Evolutionary conservation across 2,797 vertebrate genomes (phyloP), one percentile per base, ranked within the genome.

Genomic region (Anolis apletophallus): DNA sequence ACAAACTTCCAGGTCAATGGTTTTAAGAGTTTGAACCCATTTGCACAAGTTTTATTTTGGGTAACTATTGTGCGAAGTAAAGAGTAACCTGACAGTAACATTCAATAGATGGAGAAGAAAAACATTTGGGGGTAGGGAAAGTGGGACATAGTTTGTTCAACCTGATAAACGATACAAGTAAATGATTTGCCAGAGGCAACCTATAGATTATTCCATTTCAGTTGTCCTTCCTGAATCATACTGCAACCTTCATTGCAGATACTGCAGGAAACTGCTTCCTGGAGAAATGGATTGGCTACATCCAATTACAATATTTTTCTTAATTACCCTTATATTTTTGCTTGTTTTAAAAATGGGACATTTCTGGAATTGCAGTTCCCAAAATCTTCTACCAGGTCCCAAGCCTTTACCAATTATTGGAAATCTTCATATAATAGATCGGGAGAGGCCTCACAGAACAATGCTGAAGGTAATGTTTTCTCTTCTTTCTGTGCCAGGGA

Each of bases 391-490:
- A 81, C 90, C 91, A 87, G 94, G 91, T 87, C 87, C 90, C 12
- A 89, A 87, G 50, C 50, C 88, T 11, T 91, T 91, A 68, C 88
- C 93, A 29, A 0, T 94, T 68, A 80, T 93, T 81, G 88, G 93
- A 93, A 94, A 95, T 83, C 87, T 94, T 21, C 85, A 90, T 32
- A 87, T 91, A 10, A 82, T 93, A 29, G 88, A 92, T 83, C 78
- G 92, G 78, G 90, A 85, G 75, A 94, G 77, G 23, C 88, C 80
- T 1, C 87, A 91, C 61, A 67, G 85, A 81, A 92, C 87, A 19
- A 83, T 90, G 79, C 9, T 89, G 16, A 79, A 93, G 92, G 91
- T 92, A 93, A 93, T 2, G 6, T 5, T 46, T 61, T 46, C 5
- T 32, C 11, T 72, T 46, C 7, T 78, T 64, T 71, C 29, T 8